Evolutionary conservation across 2,113 vertebrate genomes (phyloP).

Genomic region (Sinocyclocheilus rhinocerous): DNA sequence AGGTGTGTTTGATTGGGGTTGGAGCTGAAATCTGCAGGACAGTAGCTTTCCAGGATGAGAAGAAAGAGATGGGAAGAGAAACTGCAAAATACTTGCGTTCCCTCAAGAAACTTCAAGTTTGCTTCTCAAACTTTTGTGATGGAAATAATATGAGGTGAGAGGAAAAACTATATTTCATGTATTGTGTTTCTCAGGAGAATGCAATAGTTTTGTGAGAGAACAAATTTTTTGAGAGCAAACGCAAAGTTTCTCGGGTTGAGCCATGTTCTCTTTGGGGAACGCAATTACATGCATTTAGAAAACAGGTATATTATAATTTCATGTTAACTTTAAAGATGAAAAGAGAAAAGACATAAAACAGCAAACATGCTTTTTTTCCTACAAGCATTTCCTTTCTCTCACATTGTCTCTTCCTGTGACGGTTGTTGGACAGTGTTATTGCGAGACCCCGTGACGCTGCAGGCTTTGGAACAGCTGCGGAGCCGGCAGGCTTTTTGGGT

Average conservation of each 20-base stretch:
- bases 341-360: neutral
- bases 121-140: neutral
- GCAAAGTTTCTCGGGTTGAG: neutral
- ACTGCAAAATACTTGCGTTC: neutral
- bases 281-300: neutral
- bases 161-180: neutral
- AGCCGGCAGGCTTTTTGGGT: conserved; percentile 30
- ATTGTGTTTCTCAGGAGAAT: neutral
- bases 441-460: conserved; percentile 2
- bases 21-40: neutral
- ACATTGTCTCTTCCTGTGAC: neutral
- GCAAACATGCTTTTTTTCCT: neutral
- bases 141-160: neutral
- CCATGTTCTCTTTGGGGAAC: neutral
- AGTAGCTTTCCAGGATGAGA: neutral
- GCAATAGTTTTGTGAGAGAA: neutral
- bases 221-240: neutral
- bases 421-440: conserved; percentile 23
- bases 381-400: neutral
- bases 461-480: conserved; percentile 34
- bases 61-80: neutral
- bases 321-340: no score
- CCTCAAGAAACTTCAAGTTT: neutral
- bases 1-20: neutral
- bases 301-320: neutral